Evolutionary conservation across 2,888 invertebrate genomes (phyloP), one percentile per base, ranked within the genome.

Genomic region (Erebia palarica): DNA sequence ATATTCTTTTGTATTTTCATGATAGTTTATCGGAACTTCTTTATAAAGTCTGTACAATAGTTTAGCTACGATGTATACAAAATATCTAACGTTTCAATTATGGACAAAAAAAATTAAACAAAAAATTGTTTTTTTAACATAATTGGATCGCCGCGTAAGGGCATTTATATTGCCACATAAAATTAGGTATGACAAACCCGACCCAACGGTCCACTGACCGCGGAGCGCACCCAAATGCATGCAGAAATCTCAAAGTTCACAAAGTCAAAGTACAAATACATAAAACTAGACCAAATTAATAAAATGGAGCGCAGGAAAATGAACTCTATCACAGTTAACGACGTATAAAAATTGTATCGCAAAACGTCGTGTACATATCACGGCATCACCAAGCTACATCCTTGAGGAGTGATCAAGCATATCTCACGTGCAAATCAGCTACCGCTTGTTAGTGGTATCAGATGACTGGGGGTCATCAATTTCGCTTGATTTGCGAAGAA

Each of bases 371-470:
- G 53, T 21, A 68, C 64, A 18, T 49, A 49, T 57, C 58, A 51
- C 49, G 57, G 21, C 47, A 36, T 63, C 61, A 67, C 63, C 53
- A 60, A 53, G 49, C 36, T 61, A 69, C 71, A 77, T 77, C 76
- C 78, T 76, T 73, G 76, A 74, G 73, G 71, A 74, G 75, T 76
- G 77, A 78, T 75, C 74, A 63, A 59, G 73, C 74, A 69, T 82
- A 88, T 89, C 87, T 75, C 90, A 89, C 89, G 89, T 83, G 77
- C 81, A 71, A 76, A 89, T 89, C 89, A 77, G 88, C 89, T 88
- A 87, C 90, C 76, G 87, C 88, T 89, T 88, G 89, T 89, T 90
- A 90, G 87, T 78, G 78, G 69, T 88, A 89, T 90, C 89, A 77
- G 88, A 88, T 88, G 84, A 77, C 82, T 77, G 78, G 58, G 78